phyloP scores from a whole-genome alignment of 1,140 invertebrate genomes.

The Arctopsyche grandis region DNA sequence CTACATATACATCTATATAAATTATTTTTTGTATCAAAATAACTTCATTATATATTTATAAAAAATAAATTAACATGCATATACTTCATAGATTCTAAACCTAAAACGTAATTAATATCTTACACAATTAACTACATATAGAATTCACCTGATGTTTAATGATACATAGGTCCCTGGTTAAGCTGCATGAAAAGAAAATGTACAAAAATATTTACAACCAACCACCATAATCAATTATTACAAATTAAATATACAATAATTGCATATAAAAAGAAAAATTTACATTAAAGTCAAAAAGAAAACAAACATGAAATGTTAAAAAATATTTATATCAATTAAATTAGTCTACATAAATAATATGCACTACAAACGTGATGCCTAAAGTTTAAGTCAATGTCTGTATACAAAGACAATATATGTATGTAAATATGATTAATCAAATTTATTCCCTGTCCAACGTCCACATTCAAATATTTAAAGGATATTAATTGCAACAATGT shows the following conservation, averaged over 20 bases:
- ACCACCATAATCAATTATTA: background rate
- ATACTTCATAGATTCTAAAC: background rate
- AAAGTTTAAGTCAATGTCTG: background rate
- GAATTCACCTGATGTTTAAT: constrained; percentile 58
- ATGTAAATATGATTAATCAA: background rate
- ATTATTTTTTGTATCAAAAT: too few relatives aligned
- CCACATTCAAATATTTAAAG: background rate
- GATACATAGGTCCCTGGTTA: constrained; percentile 69
- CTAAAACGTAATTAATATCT: background rate
- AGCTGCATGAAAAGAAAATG: constrained; percentile 65
- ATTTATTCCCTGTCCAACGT: background rate
- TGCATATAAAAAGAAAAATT: background rate
- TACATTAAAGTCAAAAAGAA: background rate
- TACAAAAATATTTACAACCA: constrained; percentile 13
- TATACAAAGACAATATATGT: background rate
- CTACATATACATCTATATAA: too few relatives aligned
- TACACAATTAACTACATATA: background rate
- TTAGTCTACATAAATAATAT: background rate
- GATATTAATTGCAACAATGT: background rate
- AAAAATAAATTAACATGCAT: background rate
- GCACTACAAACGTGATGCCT: background rate
- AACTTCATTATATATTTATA: too few relatives aligned
- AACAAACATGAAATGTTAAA: background rate
- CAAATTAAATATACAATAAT: background rate
- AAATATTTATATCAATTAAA: background rate